Evolutionary conservation across 2,113 vertebrate species (phyloP), one percentile per base, ranked within the genome.

Genomic region (Nicator chloris): DNA sequence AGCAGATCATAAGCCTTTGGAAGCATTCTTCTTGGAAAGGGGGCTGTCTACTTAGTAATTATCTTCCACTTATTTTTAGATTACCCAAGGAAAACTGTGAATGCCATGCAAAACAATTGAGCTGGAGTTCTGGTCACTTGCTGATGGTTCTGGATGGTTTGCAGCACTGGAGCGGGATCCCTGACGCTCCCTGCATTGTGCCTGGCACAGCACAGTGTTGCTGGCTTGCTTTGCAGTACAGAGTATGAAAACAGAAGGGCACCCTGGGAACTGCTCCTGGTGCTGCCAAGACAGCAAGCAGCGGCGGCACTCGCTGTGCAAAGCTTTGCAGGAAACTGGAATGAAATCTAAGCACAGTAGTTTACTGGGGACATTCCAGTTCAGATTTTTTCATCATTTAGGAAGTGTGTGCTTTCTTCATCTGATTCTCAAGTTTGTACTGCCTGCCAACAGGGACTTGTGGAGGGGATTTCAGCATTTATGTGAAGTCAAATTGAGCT

Each of bases 201-300:
- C 66, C 73, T 89, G 80, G 76, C 70, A n/a, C 39, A 4, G 75
- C 40, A 4, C 15, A 14, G 40, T 69, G 23, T 49, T 89, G 75
- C 76, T 95, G 89, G 78, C 63, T 90, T 70, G 65, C 81, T 86
- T 65, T 19, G 7, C 64, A 79, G 51, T 22, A 30, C 0, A 0
- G 54, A 83, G 69, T 49, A 70, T 83, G 94, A 42, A 94, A 95
- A 79, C 89, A 96, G 92, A 86, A 92, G 82, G 80, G 39, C 57
- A 59, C 50, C 60, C 59, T 70, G 61, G 81, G 75, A 93, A 37
- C 80, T 69, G 42, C 68, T 13, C 11, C 30, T 45, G 84, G 50
- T 80, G 60, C 81, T 95, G 87, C 93, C 94, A 89, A 93, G 92
- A 54, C 65, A 71, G 71, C 78, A n/a, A 61, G 70, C 86, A 79